Conservation (phyloP, 1,140 invertebrate genomes). For the Phocides pigmalion region DNA sequence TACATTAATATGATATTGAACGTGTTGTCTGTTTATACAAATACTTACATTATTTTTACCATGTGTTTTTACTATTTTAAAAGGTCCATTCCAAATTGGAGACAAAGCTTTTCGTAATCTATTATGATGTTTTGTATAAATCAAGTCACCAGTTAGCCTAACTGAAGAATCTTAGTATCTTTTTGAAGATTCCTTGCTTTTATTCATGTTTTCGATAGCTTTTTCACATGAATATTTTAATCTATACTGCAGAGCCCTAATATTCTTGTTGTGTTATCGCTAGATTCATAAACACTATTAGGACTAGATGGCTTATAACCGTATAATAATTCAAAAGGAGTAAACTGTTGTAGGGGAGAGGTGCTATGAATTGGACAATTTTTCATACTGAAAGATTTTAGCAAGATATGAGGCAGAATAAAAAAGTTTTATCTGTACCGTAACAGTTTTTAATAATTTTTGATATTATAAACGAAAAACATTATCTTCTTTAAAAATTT, state of each 20-base stretch:
- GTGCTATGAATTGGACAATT: too few relatives aligned
- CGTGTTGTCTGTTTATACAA: constrained; percentile 12
- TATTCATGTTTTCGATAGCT: constrained; percentile 36
- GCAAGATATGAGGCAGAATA: too few relatives aligned
- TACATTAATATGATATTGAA: constrained; percentile 39
- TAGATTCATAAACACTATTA: constrained; percentile 1
- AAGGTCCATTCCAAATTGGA: constrained; percentile 41
- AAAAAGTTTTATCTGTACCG: too few relatives aligned
- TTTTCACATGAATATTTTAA: constrained; percentile 33
- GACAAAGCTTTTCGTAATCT: constrained; percentile 32
- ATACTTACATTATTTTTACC: constrained; percentile 36
- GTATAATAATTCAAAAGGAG: constrained; percentile 6
- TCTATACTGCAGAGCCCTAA: constrained; percentile 35
- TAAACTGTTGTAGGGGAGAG: constrained; percentile 2
- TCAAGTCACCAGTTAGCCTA: constrained; percentile 27
- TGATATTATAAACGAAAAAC: too few relatives aligned
- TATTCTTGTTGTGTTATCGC: constrained; percentile 4
- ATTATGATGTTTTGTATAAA: constrained; percentile 36
- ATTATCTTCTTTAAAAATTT: too few relatives aligned
- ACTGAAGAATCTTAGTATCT: constrained; percentile 35
- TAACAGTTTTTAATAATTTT: too few relatives aligned
- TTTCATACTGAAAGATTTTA: too few relatives aligned
- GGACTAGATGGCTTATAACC: constrained; percentile 10
- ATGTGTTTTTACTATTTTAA: constrained; percentile 37
- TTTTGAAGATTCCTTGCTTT: constrained; percentile 38